A percentile compares a stretch with the other conserved stretches of the same genome.
These are phyloP conservation scores for Odontesthes bonariensis DNA, from an alignment of 2,113 vertebrate genomes.

Conservation along the genomic window DNA sequence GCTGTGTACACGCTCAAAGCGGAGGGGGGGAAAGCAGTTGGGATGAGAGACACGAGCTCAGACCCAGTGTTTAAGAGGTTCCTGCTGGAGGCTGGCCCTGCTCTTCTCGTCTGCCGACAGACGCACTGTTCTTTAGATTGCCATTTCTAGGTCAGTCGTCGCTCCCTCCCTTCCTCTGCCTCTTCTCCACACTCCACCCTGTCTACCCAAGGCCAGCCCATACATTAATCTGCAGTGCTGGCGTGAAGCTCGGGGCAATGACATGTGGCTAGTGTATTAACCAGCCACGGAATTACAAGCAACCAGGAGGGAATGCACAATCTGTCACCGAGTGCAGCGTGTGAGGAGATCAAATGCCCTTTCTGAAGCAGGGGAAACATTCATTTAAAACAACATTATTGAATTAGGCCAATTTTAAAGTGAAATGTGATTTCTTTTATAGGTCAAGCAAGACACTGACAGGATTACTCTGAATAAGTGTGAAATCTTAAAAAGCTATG, in stretches of 20 bases:
- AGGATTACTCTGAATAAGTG: not conserved
- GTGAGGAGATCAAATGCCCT: constrained; percentile 7
- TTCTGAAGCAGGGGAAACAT: not conserved
- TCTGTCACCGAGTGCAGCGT: constrained; percentile 16
- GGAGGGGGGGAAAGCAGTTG: not conserved
- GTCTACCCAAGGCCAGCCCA: constrained; percentile 45
- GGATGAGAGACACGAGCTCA: constrained; percentile 6
- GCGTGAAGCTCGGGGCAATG: constrained; percentile 35
- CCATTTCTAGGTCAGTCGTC: constrained; percentile 78
- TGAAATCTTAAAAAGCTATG: not conserved
- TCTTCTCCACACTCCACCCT: constrained; percentile 13
- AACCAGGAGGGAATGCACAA: constrained; percentile 20
- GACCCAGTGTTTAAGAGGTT: constrained; percentile 25
- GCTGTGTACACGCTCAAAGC: constrained; percentile 12
- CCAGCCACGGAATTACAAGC: constrained; percentile 43
- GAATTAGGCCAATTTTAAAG: not conserved
- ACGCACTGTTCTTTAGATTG: constrained; percentile 41
- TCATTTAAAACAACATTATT: not conserved
- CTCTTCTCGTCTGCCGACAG: constrained; percentile 26
- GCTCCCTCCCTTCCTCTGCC: not conserved
- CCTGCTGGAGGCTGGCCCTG: constrained; percentile 9
- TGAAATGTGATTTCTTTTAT: constrained; percentile 3
- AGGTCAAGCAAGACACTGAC: not conserved
- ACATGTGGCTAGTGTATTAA: constrained; percentile 59
- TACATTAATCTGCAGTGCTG: constrained; percentile 64